These are phyloP conservation scores for Glyphotaelius pellucidus DNA, from an alignment of 2,888 invertebrate species.

Conservation along the genomic window DNA sequence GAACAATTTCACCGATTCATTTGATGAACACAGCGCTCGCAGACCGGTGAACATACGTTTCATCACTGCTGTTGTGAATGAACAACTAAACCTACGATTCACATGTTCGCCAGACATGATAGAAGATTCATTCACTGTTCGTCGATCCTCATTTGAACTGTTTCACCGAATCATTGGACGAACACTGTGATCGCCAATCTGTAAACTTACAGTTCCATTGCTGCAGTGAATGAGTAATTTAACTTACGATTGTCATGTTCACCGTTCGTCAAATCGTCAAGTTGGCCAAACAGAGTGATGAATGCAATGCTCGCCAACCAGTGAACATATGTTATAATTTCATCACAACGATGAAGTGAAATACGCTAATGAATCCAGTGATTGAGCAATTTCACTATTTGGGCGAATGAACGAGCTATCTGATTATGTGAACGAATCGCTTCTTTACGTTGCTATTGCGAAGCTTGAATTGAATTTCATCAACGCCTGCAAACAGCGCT, in stretches of 20 bases:
- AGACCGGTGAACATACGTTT: no score
- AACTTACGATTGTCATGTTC: neutral
- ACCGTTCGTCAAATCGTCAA: neutral
- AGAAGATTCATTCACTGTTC: neutral
- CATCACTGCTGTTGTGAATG: neutral
- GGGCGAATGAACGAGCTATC: neutral
- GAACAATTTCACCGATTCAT: neutral
- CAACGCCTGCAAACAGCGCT: neutral
- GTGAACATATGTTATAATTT: neutral
- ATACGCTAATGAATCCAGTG: neutral
- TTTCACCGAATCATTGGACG: no score
- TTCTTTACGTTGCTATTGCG: neutral
- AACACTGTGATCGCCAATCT: no score
- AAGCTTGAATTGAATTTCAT: neutral
- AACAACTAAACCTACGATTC: neutral
- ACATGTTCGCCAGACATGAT: neutral
- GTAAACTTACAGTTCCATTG: neutral
- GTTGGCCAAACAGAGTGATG: neutral
- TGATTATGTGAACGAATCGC: neutral
- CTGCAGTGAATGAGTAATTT: neutral
- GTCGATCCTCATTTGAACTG: neutral
- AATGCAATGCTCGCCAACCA: neutral
- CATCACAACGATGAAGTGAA: neutral
- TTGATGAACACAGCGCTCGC: neutral
- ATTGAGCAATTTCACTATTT: neutral